These are phyloP conservation scores for Sinentomon sp. DNA, from an alignment of 2,888 invertebrate genomes.

Conservation along the genomic window DNA sequence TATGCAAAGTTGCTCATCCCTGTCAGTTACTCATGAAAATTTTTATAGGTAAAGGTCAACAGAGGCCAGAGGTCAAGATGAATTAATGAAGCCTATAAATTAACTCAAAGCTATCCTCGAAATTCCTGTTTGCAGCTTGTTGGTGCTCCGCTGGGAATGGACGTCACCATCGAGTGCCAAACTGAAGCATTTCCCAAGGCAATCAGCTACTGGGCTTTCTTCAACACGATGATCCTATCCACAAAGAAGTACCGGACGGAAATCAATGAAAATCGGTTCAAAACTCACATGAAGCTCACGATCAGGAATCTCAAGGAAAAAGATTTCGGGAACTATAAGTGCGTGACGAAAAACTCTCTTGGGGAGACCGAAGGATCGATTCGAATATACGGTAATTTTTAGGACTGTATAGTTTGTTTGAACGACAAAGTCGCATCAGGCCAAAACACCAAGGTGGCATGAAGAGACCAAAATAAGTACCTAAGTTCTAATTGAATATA, in stretches of 20 bases:
- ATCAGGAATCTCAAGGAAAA: constrained; percentile 51
- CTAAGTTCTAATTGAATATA: no score
- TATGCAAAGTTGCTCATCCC: no score
- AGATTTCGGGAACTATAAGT: constrained; percentile 69
- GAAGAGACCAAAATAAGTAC: no score
- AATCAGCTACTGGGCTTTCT: constrained; percentile 77
- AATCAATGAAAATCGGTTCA: constrained; percentile 57
- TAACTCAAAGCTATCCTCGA: no score
- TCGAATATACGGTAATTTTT: constrained; percentile 51
- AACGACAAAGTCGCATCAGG: no score
- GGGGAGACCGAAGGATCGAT: constrained; percentile 83
- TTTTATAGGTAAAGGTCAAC: no score
- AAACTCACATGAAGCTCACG: constrained; percentile 66
- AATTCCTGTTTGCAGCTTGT: no score
- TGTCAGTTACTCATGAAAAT: no score
- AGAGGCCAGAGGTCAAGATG: no score
- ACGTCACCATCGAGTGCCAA: constrained; percentile 75
- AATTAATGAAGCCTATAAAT: no score
- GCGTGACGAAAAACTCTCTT: constrained; percentile 75
- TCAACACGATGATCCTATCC: constrained; percentile 63
- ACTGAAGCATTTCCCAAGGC: constrained; percentile 75
- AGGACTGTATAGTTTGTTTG: background rate
- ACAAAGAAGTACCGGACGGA: constrained; percentile 64
- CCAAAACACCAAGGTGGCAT: no score
- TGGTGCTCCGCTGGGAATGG: constrained; percentile 64